Percentiles rank a stretch among this genome's conserved stretches.
Conservation (phyloP, 2,888 invertebrate species). For the Cosmorhoe ocellata region DNA sequence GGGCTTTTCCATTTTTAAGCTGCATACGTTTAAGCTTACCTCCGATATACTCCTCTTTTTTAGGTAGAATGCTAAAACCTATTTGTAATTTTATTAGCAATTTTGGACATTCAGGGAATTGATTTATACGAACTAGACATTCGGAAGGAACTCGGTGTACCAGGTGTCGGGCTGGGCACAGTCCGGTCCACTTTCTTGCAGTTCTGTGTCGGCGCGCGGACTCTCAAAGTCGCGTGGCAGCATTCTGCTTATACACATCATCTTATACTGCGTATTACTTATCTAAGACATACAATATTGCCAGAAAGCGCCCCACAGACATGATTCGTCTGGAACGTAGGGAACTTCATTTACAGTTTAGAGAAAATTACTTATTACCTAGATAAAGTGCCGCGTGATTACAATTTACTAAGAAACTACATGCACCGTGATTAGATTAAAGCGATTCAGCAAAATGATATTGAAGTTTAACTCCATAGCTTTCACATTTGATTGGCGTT, state of each 20-base stretch:
- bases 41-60: too few species aligned
- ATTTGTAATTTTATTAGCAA: too few species aligned
- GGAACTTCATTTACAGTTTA: constrained; percentile 39
- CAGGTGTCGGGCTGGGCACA: constrained; percentile 36
- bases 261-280: constrained; percentile 1
- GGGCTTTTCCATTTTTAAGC: too few species aligned
- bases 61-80: too few species aligned
- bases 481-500: constrained; percentile 18
- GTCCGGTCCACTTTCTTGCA: constrained; percentile 62
- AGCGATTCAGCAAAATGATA: constrained; percentile 20
- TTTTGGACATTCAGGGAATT: too few species aligned
- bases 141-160: too few species aligned
- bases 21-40: too few species aligned
- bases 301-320: constrained; percentile 64
- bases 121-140: too few species aligned
- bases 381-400: constrained; percentile 15
- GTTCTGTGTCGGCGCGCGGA: constrained; percentile 54
- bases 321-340: constrained; percentile 48
- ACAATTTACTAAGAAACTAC: constrained; percentile 20
- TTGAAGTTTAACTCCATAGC: constrained; percentile 18
- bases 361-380: constrained; percentile 30
- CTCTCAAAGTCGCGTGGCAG: constrained; percentile 43
- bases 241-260: constrained; percentile 41
- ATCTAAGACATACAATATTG: constrained; percentile 56
- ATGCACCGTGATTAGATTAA: constrained; percentile 20